These are phyloP conservation scores for Morelia viridis DNA, from an alignment of 2,797 vertebrate species.

Conservation along the genomic window DNA sequence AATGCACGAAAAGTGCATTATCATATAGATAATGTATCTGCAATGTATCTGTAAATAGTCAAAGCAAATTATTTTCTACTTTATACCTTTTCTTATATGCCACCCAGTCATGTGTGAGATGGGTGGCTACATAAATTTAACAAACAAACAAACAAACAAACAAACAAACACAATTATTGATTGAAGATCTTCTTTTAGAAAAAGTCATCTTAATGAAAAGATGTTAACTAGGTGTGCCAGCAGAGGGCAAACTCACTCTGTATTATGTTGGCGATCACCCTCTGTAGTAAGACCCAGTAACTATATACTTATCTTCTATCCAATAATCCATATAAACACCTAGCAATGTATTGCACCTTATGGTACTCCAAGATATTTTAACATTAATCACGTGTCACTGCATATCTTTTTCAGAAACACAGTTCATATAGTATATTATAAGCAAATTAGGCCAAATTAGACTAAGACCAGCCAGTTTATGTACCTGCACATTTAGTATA, in stretches of 20 bases:
- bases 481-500: not conserved
- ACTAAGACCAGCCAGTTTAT: not conserved
- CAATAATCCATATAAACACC: constrained; percentile 46
- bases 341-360: constrained; percentile 28
- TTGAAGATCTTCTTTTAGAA: not conserved
- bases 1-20: not conserved
- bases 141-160: not conserved
- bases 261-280: constrained; percentile 33
- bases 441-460: constrained; percentile 13
- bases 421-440: constrained; percentile 30
- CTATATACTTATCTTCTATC: constrained; percentile 49
- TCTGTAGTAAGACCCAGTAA: not conserved
- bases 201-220: constrained; percentile 28
- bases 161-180: not conserved
- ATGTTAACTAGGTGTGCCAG: constrained; percentile 68
- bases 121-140: not conserved
- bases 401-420: constrained; percentile 38
- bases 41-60: not conserved
- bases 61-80: not conserved
- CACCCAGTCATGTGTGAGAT: not conserved
- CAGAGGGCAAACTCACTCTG: constrained; percentile 76
- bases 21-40: not conserved
- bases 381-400: constrained; percentile 31
- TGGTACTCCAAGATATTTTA: constrained; percentile 24
- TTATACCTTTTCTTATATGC: not conserved